phyloP scores from a whole-genome alignment of 2,797 vertebrate species.

The Crossoptilon crossoptilon region DNA sequence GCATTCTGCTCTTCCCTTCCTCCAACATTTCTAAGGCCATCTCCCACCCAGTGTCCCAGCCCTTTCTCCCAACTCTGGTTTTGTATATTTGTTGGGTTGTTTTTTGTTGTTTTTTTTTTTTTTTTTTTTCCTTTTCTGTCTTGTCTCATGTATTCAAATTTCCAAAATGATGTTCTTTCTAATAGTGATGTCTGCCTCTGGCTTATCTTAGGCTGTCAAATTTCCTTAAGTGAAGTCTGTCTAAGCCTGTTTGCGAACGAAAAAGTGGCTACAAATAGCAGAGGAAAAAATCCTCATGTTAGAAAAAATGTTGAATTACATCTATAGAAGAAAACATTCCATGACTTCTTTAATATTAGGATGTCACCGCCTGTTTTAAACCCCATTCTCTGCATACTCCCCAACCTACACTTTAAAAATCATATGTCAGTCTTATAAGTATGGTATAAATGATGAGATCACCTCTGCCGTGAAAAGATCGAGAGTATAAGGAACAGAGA shows the following conservation, averaged over 20 bases:
- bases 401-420: background rate
- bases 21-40: background rate
- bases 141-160: conserved; percentile 65
- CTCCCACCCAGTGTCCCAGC: background rate
- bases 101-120: too few relatives aligned
- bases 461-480: background rate
- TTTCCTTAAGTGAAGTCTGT: conserved; percentile 37
- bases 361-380: background rate
- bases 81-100: background rate
- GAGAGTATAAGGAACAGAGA: background rate
- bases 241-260: background rate
- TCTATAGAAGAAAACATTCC: background rate
- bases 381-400: background rate
- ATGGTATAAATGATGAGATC: background rate
- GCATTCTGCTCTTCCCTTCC: background rate
- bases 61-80: background rate
- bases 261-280: background rate
- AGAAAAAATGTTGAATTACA: background rate
- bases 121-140: background rate
- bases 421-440: background rate
- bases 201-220: conserved; percentile 51
- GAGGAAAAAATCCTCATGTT: background rate
- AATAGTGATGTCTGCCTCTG: conserved; percentile 58
- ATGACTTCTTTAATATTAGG: background rate
- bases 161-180: conserved; percentile 39